phyloP scores from a whole-genome alignment of 1,140 invertebrate genomes.

The Anagrus nilaparvatae region DNA sequence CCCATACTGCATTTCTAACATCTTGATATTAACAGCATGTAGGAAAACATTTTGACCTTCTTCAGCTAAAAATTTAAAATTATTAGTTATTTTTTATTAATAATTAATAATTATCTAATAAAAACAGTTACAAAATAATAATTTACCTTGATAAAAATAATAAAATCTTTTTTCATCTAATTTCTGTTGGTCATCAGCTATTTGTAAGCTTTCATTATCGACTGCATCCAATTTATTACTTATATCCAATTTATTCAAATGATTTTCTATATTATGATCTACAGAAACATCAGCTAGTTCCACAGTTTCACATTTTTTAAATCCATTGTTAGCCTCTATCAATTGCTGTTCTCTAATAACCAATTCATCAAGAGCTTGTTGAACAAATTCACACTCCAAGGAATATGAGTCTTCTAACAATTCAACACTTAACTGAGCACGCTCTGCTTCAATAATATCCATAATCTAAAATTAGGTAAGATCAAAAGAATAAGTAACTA shows the following conservation, averaged over 20 bases:
- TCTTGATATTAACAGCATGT: conserved; percentile 82
- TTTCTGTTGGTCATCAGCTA: neutral
- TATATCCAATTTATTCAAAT: conserved; percentile 2
- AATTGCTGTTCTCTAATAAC: conserved; percentile 35
- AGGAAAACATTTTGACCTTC: conserved; percentile 91
- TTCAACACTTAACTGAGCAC: conserved; percentile 53
- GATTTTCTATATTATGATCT: conserved; percentile 1
- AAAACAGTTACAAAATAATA: neutral
- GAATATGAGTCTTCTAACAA: conserved; percentile 57
- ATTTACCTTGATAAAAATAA: conserved; percentile 80
- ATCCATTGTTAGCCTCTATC: conserved; percentile 7
- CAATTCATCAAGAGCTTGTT: conserved; percentile 64
- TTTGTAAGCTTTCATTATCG: neutral
- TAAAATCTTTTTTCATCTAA: conserved; percentile 46
- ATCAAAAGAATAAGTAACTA: conserved; percentile 6
- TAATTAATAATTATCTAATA: neutral
- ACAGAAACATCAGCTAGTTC: neutral
- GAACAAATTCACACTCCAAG: conserved; percentile 75
- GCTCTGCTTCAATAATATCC: conserved; percentile 63
- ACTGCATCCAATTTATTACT: conserved; percentile 3
- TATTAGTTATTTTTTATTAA: conserved; percentile 13
- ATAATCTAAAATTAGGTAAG: conserved; percentile 37
- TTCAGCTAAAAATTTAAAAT: conserved; percentile 47
- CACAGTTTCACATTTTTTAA: neutral
- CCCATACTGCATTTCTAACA: conserved; percentile 80